A percentile compares a stretch with the other conserved stretches of the same genome.
phyloP scores from a whole-genome alignment of 2,113 vertebrate species.

The Orthochromis malagaraziensis region DNA sequence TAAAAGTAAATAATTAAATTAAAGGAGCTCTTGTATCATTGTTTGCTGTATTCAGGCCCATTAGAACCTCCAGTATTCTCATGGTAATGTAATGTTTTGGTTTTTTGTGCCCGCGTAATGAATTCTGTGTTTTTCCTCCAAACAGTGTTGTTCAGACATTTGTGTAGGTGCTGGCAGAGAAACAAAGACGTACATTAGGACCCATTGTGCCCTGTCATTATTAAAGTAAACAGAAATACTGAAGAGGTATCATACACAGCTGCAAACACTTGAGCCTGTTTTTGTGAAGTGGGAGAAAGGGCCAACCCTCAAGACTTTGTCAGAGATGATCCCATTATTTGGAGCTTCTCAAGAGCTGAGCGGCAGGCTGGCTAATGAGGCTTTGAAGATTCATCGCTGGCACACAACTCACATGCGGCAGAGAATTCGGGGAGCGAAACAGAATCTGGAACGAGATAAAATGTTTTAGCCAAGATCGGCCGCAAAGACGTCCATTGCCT shows the following conservation, averaged over 20 bases:
- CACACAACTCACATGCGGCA: neutral
- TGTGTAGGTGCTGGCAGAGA: slow-evolving; percentile 68
- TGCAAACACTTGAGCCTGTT: slow-evolving; percentile 60
- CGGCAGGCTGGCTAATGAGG: slow-evolving; percentile 13
- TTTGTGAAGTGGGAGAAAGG: slow-evolving; percentile 55
- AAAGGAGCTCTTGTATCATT: slow-evolving; percentile 54
- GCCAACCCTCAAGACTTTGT: slow-evolving; percentile 61
- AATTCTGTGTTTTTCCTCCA: slow-evolving; percentile 60
- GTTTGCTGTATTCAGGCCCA: slow-evolving; percentile 51
- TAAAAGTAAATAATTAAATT: slow-evolving; percentile 66
- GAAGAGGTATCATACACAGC: slow-evolving; percentile 59
- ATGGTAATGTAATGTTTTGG: slow-evolving; percentile 62
- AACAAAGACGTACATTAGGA: slow-evolving; percentile 70
- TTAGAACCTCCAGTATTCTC: slow-evolving; percentile 62
- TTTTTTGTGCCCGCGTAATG: slow-evolving; percentile 49
- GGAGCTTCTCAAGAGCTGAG: slow-evolving; percentile 37
- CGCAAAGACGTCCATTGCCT: neutral
- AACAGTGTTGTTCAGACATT: slow-evolving; percentile 63
- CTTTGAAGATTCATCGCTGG: slow-evolving; percentile 60
- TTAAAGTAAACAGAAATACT: slow-evolving; percentile 70
- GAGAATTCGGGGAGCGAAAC: neutral
- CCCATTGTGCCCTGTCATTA: slow-evolving; percentile 56
- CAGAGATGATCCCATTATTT: slow-evolving; percentile 52
- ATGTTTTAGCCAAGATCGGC: slow-evolving; percentile 8
- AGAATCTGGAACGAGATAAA: slow-evolving; percentile 53